Evolutionary conservation across 2,113 vertebrate species (phyloP), one percentile per base, ranked within the genome.

Genomic region (Limnothrissa miodon): DNA sequence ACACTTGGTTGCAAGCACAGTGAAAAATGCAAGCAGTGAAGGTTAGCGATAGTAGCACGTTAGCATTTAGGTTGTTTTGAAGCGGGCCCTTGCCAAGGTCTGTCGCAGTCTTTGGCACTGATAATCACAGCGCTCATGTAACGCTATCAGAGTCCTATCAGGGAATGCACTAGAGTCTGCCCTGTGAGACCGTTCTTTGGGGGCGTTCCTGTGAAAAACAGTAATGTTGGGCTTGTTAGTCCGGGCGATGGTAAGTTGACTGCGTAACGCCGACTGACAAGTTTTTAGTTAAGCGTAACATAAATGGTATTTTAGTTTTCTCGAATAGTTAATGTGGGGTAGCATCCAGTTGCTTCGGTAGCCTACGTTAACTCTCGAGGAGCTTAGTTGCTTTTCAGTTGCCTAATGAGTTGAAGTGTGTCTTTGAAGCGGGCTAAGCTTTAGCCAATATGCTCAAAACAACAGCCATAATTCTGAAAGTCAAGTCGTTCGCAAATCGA

Each of bases 211-310:
- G 1, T 79, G 23, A 87, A 78, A 8, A 1, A 39, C 87, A 93
- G 53, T 80, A 82, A 96, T 98, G 96, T 93, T 96, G 89, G 90
- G 93, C 46, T 92, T 94, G 85, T 89, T 94, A 21, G 93, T 92
- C 82, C 95, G 92, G 90, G 93, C 90, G 7, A 89, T 92, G 96
- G 97, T 98, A 85, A 96, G 97, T 93, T 81, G 9, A 25, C 25
- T 70, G 1, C 21, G 13, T 29, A 66, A 66, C 29, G 15, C 25
- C n/a, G n/a, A 70, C 56, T 7, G n/a, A 8, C n/a, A 25, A 33
- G 25, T 25, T 70, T 70, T 36, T 70, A 70, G 29, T 70, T 70
- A 29, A 51, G 21, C 11, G 10, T 9, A 70, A 33, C 29, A 33
- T 36, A 11, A 70, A 70, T 29, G 62, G 25, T 33, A 36, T 8